These are phyloP conservation scores for Eupleurogrammus muticus DNA, from an alignment of 2,797 vertebrate genomes.

Conservation along the genomic window DNA sequence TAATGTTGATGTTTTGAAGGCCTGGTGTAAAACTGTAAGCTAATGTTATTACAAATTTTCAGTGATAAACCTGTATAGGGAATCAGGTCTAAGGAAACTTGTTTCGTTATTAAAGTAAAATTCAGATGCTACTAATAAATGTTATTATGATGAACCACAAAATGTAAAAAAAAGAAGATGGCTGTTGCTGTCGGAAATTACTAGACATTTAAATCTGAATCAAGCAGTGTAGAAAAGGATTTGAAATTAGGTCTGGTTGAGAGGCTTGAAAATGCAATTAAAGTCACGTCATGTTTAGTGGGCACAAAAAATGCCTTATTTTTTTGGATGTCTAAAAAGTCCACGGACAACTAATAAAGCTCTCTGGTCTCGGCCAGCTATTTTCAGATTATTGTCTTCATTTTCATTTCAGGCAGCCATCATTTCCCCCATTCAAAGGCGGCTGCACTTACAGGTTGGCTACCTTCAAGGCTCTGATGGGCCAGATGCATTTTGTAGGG, in stretches of 20 bases:
- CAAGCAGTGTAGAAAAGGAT: constrained; percentile 54
- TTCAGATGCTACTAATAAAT: background rate
- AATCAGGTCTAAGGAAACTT: background rate
- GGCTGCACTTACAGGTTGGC: constrained; percentile 36
- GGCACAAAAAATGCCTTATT: constrained; percentile 57
- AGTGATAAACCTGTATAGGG: constrained; percentile 7
- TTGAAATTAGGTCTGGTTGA: constrained; percentile 65
- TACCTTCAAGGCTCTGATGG: constrained; percentile 33
- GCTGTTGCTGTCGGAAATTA: constrained; percentile 26
- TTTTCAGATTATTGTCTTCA: constrained; percentile 55
- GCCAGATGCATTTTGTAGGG: constrained; percentile 40
- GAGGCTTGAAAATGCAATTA: constrained; percentile 73
- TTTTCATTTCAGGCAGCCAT: constrained; percentile 41
- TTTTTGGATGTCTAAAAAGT: constrained; percentile 37
- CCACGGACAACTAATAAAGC: constrained; percentile 54
- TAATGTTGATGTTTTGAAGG: background rate
- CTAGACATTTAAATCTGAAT: constrained; percentile 44
- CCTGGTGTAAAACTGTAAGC: background rate
- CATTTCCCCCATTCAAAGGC: constrained; percentile 25
- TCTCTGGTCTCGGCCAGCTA: constrained; percentile 53
- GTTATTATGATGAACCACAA: constrained; percentile 17
- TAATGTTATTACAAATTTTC: constrained; percentile 14
- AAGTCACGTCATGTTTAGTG: constrained; percentile 75
- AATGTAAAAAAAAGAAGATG: constrained; percentile 34
- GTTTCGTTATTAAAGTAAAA: background rate